Base-by-base conservation (phyloP, 2,888 invertebrate genomes). In the Gymnoscelis rufifasciata region DNA sequence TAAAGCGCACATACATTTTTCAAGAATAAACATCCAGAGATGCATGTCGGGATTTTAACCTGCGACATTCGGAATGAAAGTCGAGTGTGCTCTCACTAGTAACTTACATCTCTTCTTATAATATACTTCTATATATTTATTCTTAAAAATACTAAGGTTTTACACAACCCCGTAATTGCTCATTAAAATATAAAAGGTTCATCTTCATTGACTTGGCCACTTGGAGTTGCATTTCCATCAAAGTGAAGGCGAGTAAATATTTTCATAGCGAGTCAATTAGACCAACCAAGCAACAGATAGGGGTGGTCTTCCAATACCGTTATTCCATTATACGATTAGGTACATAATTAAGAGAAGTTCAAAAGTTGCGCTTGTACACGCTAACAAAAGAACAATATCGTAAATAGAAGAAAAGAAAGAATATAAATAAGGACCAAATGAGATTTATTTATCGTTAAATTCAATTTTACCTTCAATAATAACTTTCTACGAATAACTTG, bases 321-420 rank as follows among this genome's bases (percentile, higher is more conserved):
- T 80, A 84, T 87, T 86, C 80, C 82, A 83, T 87, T 84, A 86
- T 81, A 83, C 76, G 79, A 83, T 86, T 87, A 83, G 84, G n/a
- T n/a, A n/a, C n/a, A 86, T 86, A 86, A 83, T 84, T 81, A 80
- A 78, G 69, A 66, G 66, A 68, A 82, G 77, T 83, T 87, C 84
- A 87, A 87, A 87, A 79, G 80, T 84, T 83, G 82, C 78, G 78
- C 82, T 80, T 83, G 77, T 74, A 74, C 62, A 73, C 78, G 81
- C 71, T 80, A 83, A 83, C n/a, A 81, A 73, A 80, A 78, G 77
- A 82, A 84, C 77, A 80, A 68, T 75, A 55, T 68, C 56, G 71
- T 67, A 70, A 76, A 81, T 75, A 76, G 74, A 63, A 3, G n/a
- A n/a, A n/a, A 68, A 58, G 59, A 60, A 67, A 71, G 75, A 71